Percentiles rank a stretch among this genome's conserved stretches.
Evolutionary conservation across 1,140 invertebrate genomes (phyloP).

Genomic region (Diplogasteroides magnus): DNA sequence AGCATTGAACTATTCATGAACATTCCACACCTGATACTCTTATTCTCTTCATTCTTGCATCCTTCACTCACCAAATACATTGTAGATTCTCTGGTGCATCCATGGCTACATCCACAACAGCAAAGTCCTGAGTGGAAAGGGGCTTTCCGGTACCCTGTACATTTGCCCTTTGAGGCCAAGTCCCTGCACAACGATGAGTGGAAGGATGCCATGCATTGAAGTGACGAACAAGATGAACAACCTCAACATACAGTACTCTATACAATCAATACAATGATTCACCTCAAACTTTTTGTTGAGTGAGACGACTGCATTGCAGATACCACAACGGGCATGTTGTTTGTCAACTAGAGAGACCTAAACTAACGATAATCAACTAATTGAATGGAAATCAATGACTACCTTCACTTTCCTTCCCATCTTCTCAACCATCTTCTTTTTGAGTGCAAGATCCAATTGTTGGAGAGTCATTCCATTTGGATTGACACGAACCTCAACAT

Average conservation of each 20-base stretch:
- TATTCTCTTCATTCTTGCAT: no score
- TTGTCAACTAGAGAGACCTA: constrained; percentile 52
- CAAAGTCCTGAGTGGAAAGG: constrained; percentile 42
- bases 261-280: background rate
- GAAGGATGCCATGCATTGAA: constrained; percentile 54
- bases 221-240: constrained; percentile 51
- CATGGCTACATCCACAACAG: constrained; percentile 45
- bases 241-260: constrained; percentile 14
- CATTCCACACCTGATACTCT: constrained; percentile 52
- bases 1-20: constrained; percentile 43
- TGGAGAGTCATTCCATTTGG: constrained; percentile 43
- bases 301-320: constrained; percentile 48
- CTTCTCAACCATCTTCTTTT: constrained; percentile 54
- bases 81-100: constrained; percentile 47
- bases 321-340: constrained; percentile 49
- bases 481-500: constrained; percentile 50
- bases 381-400: background rate
- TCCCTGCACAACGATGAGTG: constrained; percentile 48
- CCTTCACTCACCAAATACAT: constrained; percentile 52
- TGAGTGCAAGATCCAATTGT: constrained; percentile 44
- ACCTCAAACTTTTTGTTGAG: constrained; percentile 54
- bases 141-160: constrained; percentile 9
- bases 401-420: constrained; percentile 43
- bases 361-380: no score
- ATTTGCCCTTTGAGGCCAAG: constrained; percentile 30